phyloP scores from a whole-genome alignment of 2,888 invertebrate species.

The Tetheella fluctuosa region DNA sequence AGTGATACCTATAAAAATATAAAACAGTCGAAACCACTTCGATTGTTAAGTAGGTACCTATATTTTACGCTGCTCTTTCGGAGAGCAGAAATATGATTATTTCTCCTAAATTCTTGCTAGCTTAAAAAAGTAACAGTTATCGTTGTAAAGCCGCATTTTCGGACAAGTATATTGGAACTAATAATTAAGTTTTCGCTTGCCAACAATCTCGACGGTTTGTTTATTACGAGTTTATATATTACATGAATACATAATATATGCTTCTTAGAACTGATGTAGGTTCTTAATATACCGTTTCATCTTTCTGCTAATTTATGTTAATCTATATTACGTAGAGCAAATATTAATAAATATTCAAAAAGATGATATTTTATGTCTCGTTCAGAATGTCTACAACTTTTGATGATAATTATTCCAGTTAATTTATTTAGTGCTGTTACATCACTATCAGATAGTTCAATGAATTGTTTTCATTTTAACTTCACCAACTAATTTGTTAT shows the following conservation, averaged over 20 bases:
- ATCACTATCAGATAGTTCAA: not conserved
- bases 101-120: no score
- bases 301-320: not conserved
- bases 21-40: not conserved
- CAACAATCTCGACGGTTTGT: not conserved
- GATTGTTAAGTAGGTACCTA: no score
- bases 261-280: not conserved
- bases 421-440: not conserved
- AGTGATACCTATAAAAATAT: not conserved
- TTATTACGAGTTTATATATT: no score
- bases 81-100: no score
- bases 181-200: no score
- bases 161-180: no score
- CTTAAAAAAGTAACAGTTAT: not conserved
- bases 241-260: no score
- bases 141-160: not conserved
- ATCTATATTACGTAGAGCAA: not conserved
- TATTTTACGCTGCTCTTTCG: no score
- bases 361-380: not conserved
- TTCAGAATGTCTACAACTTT: not conserved
- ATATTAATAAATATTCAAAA: not conserved
- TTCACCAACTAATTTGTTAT: constrained; percentile 12
- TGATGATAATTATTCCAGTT: not conserved
- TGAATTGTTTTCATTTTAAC: constrained; percentile 9
- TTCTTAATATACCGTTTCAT: constrained; percentile 1